Conservation (phyloP, 2,797 vertebrate genomes). For the Anguilla obscura region DNA sequence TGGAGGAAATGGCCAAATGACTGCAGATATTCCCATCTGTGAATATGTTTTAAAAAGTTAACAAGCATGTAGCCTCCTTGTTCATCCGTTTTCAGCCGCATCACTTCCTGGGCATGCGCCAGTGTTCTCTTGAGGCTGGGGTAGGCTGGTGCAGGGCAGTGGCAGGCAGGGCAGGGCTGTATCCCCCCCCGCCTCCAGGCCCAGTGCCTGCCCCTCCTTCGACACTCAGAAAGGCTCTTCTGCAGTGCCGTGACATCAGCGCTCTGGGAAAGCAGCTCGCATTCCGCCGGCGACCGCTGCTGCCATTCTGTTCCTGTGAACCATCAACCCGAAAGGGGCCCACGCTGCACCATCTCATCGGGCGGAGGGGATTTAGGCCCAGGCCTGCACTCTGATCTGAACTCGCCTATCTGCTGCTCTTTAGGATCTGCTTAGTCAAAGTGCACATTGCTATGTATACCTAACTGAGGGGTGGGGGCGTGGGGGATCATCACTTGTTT, state of each 20-base stretch:
- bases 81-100: constrained; percentile 33
- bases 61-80: constrained; percentile 29
- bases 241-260: not conserved
- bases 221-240: not conserved
- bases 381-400: not conserved
- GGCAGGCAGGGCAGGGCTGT: not conserved
- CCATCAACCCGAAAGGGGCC: not conserved
- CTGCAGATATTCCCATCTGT: constrained; percentile 43
- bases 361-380: not conserved
- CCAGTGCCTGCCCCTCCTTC: not conserved
- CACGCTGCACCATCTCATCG: not conserved
- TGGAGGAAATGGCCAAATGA: constrained; percentile 47
- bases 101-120: constrained; percentile 30
- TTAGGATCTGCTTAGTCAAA: not conserved
- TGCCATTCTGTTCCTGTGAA: not conserved
- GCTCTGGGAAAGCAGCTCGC: constrained; percentile 1
- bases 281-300: not conserved
- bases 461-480: not conserved
- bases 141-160: constrained; percentile 18
- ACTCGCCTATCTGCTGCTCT: not conserved
- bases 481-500: not conserved
- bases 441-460: not conserved
- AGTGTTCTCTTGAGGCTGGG: not conserved
- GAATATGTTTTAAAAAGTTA: constrained; percentile 36
- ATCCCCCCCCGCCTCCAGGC: not conserved